These are phyloP conservation scores for Acanthisitta chloris DNA, from an alignment of 2,113 vertebrate species.

Conservation along the genomic window DNA sequence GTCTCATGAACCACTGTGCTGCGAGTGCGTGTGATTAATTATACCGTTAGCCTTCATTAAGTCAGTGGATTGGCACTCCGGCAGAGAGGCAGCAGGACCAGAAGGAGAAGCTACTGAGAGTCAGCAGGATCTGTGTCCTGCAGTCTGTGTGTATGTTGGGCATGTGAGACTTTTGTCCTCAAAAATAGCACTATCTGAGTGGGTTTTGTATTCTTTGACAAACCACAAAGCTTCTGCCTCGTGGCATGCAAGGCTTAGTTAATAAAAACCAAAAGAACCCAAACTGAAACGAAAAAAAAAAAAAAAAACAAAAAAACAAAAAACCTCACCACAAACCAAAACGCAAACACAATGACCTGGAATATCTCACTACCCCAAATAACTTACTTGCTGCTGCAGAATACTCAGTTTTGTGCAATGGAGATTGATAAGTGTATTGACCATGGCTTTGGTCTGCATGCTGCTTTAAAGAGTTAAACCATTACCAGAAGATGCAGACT, in stretches of 20 bases:
- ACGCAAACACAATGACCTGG: neutral
- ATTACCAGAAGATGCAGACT: neutral
- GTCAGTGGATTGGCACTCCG: neutral
- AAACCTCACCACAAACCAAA: neutral
- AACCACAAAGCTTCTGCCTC: neutral
- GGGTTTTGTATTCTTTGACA: neutral
- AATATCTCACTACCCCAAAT: neutral
- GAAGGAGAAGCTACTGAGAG: conserved; percentile 45
- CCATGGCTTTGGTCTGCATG: neutral
- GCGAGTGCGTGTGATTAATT: conserved; percentile 39
- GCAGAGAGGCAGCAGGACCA: conserved; percentile 12
- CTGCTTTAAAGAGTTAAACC: neutral
- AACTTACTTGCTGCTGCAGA: neutral
- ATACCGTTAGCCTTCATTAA: conserved; percentile 59
- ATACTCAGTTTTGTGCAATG: neutral
- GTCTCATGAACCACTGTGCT: conserved; percentile 16
- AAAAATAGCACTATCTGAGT: neutral
- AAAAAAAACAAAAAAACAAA: neutral
- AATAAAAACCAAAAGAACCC: neutral
- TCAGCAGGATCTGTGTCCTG: neutral
- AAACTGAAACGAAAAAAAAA: no score
- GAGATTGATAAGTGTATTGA: neutral
- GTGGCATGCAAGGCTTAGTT: neutral
- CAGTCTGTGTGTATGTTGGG: neutral
- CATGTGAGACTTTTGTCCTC: neutral